Base-by-base conservation (phyloP, 2,888 invertebrate species). In the Griposia aprilina region DNA sequence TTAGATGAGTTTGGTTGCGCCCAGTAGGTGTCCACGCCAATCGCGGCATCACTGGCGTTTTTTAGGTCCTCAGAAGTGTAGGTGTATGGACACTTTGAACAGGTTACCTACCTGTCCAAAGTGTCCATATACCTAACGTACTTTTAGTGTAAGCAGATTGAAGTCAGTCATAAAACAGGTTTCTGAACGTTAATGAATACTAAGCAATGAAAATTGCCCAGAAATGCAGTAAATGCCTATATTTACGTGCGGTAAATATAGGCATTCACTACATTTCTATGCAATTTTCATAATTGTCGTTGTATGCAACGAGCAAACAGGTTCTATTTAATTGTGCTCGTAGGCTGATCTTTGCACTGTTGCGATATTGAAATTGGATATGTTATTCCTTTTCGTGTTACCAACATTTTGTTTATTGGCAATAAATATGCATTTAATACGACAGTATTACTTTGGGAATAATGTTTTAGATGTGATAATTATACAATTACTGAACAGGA, bases 331-430 rank as follows among this genome's bases (percentile, higher is more conserved):
- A 72, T 82, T 65, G 67, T 76, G 45, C n/a, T 76, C 15, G 65
- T 60, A 68, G 52, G 59, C 36, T 80, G 76, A 70, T 81, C 77
- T 82, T 74, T 87, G 83, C 83, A 76, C 78, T 85, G 80, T 86
- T 86, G 87, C 85, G 59, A 77, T 76, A 80, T 74, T 59, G 70
- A 67, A 87, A 80, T 66, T 65, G 76, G 30, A 76, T 78, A 80
- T 82, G 48, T 87, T 82, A 77, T 80, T 65, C 70, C 82, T 78
- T 68, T 76, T 65, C 36, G 81, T 68, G 48, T 63, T 69, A 74
- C 45, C 8, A 68, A 63, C 72, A 63, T 80, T 80, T 73, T 76
- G 65, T 68, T 77, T 74, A 67, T 63, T 50, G 45, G 10, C 45
- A 26, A 30, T 80, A 68, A 86, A 52, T 65, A 62, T 36, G 11